Base-by-base conservation (phyloP, 2,888 invertebrate species). In the Xylota sylvarum region DNA sequence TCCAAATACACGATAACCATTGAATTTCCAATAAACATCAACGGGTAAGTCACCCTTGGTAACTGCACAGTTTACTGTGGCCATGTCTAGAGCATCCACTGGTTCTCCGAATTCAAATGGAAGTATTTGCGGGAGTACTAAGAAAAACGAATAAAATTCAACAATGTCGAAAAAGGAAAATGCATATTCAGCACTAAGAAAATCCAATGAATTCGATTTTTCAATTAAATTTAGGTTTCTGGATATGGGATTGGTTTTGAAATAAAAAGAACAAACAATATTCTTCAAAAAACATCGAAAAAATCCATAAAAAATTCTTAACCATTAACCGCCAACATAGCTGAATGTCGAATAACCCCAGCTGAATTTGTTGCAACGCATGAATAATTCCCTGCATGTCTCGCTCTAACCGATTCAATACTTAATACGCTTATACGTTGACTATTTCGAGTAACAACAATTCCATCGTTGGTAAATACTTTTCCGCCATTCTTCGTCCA, bases 251-350 rank as follows among this genome's bases (percentile, higher is more conserved):
- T 56, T 74, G 79, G 84, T 56, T 67, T 64, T 58, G 10, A 80
- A 80, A 80, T 48, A 52, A 74, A 40, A 50, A 64, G 6, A 74
- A 74, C 52, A 73, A 83, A 70, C 32, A 69, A 50, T 46, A 83
- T 50, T 72, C 19, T 14, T 56, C 23, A 17, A 52, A 67, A 19
- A 52, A 46, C 12, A 55, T 19, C n/a, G 2, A 46, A 19, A 74
- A 72, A 30, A 67, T 7, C 5, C 23, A 55, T 62, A 64, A 58
- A 14, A 65, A 62, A 55, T 27, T 14, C 2, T 74, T 64, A 76
- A 96, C 96, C 96, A 92, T 96, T 96, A 88, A 97, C 96, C 91
- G 94, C 94, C 89, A 97, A 93, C 90, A 94, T 94, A 87, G 96
- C 95, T 79, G 95, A 94, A 91, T 95, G 95, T 88, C 94, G 94